Evolutionary conservation across 2,888 invertebrate genomes (phyloP), one percentile per base, ranked within the genome.

Genomic region (Acanthacorydalis orientalis): DNA sequence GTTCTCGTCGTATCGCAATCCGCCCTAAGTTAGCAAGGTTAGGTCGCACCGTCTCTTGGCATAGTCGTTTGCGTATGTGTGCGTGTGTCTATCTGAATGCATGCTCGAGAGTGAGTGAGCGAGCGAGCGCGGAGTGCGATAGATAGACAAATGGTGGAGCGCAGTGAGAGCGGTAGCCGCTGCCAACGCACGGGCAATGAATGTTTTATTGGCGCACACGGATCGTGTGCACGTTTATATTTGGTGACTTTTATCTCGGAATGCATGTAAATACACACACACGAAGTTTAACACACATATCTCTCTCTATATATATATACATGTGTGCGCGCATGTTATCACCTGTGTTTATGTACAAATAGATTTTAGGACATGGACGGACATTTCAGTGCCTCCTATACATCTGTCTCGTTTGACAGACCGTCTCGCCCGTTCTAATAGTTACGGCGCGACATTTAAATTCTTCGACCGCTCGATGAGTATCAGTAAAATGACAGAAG

Each of bases 11-110:
- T 2, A 10, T 8, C 15, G 41, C 41, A 41, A 11, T 41, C 41
- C 41, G 31, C 41, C 41, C 41, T 23, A 34, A 44, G 44, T 31
- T 23, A 34, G 16, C 34, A 44, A 44, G 44, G 44, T 44, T 44
- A 44, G 33, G 44, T 44, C 35, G 15, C 43, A 31, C 32, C 23
- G 23, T 23, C 23, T 23, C 41, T 11, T 31, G 11, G 31, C 41
- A 23, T 41, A 39, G n/a, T 16, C 8, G 39, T 15, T 34, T 14
- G 12, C 9, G 39, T 23, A 23, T 6, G 23, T 6, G 23, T 23
- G 23, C 6, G 23, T 23, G 23, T 23, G 6, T 23, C 3, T 23
- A 23, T 23, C 23, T 23, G 6, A 6, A 6, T 23, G 6, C 6
- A 6, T 23, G 23, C 6, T 2, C 6, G 23, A 4, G 23, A 23